Evolutionary conservation across 2,113 vertebrate genomes (phyloP).

Genomic region (Capricornis sumatraensis): DNA sequence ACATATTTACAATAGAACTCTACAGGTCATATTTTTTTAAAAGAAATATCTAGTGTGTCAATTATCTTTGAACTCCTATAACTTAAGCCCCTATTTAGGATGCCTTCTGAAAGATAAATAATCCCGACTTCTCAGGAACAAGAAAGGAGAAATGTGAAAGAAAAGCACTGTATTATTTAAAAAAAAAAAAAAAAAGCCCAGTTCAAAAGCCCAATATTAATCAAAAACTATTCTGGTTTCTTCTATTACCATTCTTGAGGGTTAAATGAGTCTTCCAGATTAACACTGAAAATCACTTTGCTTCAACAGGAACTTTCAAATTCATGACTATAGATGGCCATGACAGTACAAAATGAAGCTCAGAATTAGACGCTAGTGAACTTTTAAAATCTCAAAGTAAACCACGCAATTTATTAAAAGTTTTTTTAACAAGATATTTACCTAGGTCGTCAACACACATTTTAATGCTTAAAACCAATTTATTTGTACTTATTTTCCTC

Average conservation of each 20-base stretch:
- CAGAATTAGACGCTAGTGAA: conserved; percentile 6
- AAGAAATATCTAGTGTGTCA: neutral
- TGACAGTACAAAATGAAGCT: neutral
- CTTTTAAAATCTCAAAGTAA: conserved; percentile 15
- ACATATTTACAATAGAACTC: neutral
- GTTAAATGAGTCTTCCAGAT: neutral
- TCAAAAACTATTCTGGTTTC: neutral
- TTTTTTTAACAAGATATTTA: neutral
- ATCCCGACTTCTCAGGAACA: neutral
- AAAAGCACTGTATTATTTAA: neutral
- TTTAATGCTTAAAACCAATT: neutral
- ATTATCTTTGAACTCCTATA: neutral
- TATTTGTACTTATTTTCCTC: neutral
- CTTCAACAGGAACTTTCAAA: neutral
- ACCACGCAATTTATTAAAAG: neutral
- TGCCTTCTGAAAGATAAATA: neutral
- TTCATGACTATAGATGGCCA: neutral
- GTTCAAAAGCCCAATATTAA: neutral
- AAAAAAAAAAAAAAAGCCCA: neutral
- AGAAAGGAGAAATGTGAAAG: neutral
- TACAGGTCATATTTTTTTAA: neutral
- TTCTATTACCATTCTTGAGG: neutral
- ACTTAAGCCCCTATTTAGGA: neutral
- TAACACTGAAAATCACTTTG: neutral
- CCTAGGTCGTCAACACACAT: neutral